Base-by-base conservation (phyloP, 2,888 invertebrate genomes). In the Apodemia mormo region DNA sequence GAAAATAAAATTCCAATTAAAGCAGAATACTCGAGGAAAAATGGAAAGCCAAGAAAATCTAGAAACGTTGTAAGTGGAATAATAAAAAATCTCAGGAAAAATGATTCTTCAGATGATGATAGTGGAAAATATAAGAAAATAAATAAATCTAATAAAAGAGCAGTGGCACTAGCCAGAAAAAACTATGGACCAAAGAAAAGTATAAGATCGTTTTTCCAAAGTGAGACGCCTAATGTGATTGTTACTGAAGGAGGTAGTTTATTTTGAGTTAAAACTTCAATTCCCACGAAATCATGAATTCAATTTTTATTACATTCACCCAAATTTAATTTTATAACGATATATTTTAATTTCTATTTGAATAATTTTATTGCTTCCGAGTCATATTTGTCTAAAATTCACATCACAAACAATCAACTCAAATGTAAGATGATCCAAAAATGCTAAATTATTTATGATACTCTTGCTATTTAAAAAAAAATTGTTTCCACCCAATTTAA, bases 191-290 rank as follows among this genome's bases (percentile, higher is more conserved):
- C 87, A 65, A 93, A 87, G 74, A 88, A 83, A 80, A 84, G 87
- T 77, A 80, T 94, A 45, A 84, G 85, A 70, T 90, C 93, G 7
- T 85, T 93, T 72, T 94, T 94, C 78, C 93, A 91, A 81, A 90
- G 87, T 45, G 89, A 92, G 80, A 82, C 89, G 65, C 92, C 93
- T 73, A 92, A 92, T 76, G 92, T 94, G 70, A 88, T 93, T 76
- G 90, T 93, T 66, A 92, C 94, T 72, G 92, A 93, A 92, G 94
- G 93, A 94, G 94, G 94, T 94, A 94, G 85, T 68, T 70, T 65
- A 37, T 66, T 64, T 64, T 37, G 6, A 37, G 64, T 64, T 37
- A 64, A 64, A 8, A 2, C 54, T 22, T 22, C 22, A 54, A 64
- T 37, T 64, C 4, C 64, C 64, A 30, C 30, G 7, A 64, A 37